Evolutionary conservation across 2,797 vertebrate genomes (phyloP).

Genomic region (Chrysocyon brachyurus): DNA sequence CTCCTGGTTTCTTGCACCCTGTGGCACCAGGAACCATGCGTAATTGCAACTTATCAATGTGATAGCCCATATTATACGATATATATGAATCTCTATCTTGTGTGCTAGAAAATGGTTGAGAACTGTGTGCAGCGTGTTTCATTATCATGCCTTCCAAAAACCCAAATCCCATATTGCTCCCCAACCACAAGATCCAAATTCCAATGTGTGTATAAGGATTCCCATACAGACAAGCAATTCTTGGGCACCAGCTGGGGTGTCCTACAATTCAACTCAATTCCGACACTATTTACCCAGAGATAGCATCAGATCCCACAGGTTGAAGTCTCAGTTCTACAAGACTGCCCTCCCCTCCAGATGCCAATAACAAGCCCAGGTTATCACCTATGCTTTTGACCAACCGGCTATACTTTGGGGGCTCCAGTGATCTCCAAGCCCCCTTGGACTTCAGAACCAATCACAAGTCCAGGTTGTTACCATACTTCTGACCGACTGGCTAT

Average conservation of each 20-base stretch:
- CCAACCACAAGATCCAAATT: background rate
- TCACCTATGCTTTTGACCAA: background rate
- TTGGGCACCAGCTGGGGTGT: background rate
- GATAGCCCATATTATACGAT: background rate
- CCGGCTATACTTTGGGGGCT: background rate
- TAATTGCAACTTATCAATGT: background rate
- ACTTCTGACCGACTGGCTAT: background rate
- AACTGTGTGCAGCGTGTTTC: background rate
- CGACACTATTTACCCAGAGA: background rate
- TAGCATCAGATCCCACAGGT: background rate
- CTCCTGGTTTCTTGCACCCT: background rate
- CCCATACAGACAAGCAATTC: background rate
- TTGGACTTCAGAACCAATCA: background rate
- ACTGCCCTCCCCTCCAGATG: background rate
- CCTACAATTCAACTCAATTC: background rate
- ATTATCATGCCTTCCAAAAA: background rate
- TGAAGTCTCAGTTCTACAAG: background rate
- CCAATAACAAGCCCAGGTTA: background rate
- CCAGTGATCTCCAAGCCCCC: background rate
- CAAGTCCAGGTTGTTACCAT: background rate
- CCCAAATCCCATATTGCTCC: background rate
- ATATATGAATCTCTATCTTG: background rate
- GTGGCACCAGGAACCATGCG: background rate
- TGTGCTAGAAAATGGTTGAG: background rate
- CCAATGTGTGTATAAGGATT: background rate